Evolutionary conservation across 2,888 invertebrate genomes (phyloP).

Genomic region (Thecocarcelia acutangulata): DNA sequence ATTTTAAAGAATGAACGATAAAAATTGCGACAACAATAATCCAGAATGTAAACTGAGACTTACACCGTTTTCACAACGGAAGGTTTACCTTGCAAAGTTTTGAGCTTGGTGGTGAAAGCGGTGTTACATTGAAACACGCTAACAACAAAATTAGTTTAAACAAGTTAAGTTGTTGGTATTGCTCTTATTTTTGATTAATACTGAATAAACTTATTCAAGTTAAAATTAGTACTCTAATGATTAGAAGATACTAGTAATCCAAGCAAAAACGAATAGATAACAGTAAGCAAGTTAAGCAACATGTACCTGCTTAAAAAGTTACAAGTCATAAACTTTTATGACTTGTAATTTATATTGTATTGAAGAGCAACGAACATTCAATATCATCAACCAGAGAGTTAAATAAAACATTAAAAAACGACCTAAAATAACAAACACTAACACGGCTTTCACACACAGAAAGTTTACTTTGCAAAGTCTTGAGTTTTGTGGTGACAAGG

Average conservation of each 20-base stretch:
- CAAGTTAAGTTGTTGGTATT: constrained; percentile 22
- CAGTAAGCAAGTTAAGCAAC: constrained; percentile 5
- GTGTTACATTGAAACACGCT: constrained; percentile 51
- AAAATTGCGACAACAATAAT: no score
- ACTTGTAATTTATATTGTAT: constrained; percentile 45
- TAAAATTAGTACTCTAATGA: constrained; percentile 46
- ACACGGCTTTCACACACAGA: no score
- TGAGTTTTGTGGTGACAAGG: no score
- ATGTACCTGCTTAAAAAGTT: constrained; percentile 41
- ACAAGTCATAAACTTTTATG: constrained; percentile 59
- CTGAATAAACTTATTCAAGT: constrained; percentile 58
- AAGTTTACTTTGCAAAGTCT: no score
- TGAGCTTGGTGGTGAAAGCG: no score
- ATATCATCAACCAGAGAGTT: constrained; percentile 17
- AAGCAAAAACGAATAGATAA: not conserved
- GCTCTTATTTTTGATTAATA: constrained; percentile 37
- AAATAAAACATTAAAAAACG: constrained; percentile 5
- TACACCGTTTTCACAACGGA: no score
- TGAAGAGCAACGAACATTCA: constrained; percentile 17
- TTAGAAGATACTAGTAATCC: not conserved
- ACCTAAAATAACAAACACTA: no score
- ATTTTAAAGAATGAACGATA: no score
- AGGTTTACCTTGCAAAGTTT: no score
- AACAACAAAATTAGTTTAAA: constrained; percentile 49
- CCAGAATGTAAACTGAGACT: no score